Percentiles rank a stretch among this genome's conserved stretches.
Conservation (phyloP, 1,140 invertebrate genomes). For the Drosophila setifemur region DNA sequence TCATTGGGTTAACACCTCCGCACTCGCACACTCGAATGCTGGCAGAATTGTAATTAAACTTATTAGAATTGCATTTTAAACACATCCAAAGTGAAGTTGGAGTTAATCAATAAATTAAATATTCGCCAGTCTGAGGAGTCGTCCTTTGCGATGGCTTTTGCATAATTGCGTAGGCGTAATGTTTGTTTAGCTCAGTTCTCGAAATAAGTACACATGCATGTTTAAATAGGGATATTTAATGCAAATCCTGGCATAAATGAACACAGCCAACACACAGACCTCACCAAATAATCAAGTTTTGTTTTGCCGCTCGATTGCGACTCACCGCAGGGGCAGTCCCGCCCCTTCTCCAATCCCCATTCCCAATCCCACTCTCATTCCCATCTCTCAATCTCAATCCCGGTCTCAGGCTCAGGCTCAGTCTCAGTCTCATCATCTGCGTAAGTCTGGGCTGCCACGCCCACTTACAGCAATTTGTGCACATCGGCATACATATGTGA, state of each 20-base stretch:
- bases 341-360: neutral
- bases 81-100: neutral
- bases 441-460: slow-evolving; percentile 33
- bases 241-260: slow-evolving; percentile 31
- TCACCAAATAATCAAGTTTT: slow-evolving; percentile 74
- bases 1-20: slow-evolving; percentile 41
- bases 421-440: slow-evolving; percentile 26
- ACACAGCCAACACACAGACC: slow-evolving; percentile 43
- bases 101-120: slow-evolving; percentile 53
- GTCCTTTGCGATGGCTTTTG: slow-evolving; percentile 14
- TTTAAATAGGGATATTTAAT: slow-evolving; percentile 65
- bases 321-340: slow-evolving; percentile 59
- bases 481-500: slow-evolving; percentile 64
- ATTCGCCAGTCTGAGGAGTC: slow-evolving; percentile 10
- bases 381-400: neutral
- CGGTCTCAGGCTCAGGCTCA: neutral
- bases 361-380: neutral
- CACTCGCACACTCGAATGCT: neutral
- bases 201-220: slow-evolving; percentile 43
- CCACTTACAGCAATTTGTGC: slow-evolving; percentile 61
- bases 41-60: slow-evolving; percentile 35
- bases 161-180: slow-evolving; percentile 68
- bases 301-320: slow-evolving; percentile 74
- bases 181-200: slow-evolving; percentile 61
- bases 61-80: slow-evolving; percentile 44